phyloP scores from a whole-genome alignment of 2,113 vertebrate species.

The Dicaeum eximium region DNA sequence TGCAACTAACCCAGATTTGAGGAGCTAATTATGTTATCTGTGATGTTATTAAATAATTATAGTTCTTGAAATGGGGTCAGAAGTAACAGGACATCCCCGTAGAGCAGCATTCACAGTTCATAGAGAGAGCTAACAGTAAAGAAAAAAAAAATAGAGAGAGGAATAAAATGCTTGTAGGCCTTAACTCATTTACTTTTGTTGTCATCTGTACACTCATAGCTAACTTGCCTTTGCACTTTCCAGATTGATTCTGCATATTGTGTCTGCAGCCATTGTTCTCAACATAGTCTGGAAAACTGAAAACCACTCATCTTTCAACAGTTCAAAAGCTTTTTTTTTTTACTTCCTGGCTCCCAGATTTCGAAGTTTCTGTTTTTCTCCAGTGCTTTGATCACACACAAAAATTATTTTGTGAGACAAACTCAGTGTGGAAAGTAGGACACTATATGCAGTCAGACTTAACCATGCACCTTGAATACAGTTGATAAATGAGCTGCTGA shows the following conservation, averaged over 20 bases:
- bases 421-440: neutral
- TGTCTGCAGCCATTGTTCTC: neutral
- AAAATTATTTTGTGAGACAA: neutral
- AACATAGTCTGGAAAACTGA: neutral
- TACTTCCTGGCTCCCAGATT: neutral
- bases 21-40: conserved; percentile 6
- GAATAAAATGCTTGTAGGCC: neutral
- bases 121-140: neutral
- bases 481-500: neutral
- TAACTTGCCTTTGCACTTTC: neutral
- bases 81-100: neutral
- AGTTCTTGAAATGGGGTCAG: neutral
- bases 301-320: neutral
- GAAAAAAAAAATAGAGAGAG: rapidly evolving
- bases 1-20: neutral
- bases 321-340: neutral
- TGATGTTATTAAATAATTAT: conserved; percentile 31
- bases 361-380: neutral
- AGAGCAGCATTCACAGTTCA: neutral
- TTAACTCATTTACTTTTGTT: neutral
- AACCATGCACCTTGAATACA: neutral
- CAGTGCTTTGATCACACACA: neutral
- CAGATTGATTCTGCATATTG: neutral
- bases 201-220: neutral
- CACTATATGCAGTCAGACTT: neutral